Evolutionary conservation across 2,113 vertebrate genomes (phyloP).

Genomic region (Rhynchomys soricoides): DNA sequence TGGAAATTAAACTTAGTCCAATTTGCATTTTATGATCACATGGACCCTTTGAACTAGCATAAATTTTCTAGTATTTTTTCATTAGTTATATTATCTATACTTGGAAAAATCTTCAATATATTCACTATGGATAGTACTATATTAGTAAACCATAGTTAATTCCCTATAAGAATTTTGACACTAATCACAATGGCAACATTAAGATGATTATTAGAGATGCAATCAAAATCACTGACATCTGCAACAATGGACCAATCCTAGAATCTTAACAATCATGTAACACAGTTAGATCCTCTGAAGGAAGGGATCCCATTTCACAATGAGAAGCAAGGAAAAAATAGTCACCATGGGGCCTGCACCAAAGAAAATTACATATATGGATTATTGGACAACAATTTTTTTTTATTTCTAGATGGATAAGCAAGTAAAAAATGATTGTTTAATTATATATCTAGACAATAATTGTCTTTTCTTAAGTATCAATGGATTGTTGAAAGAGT

Average conservation of each 20-base stretch:
- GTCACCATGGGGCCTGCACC: not conserved
- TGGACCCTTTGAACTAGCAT: not conserved
- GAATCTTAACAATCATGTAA: not conserved
- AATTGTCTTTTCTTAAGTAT: too few species aligned
- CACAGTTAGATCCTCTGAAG: not conserved
- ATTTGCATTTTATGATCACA: not conserved
- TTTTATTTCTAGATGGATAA: not conserved
- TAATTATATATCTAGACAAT: too few species aligned
- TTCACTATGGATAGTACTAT: not conserved
- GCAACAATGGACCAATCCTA: not conserved
- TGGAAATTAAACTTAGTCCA: not conserved
- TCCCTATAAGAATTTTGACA: not conserved
- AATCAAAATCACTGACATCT: not conserved
- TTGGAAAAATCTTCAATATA: not conserved
- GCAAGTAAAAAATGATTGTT: not conserved
- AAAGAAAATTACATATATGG: not conserved
- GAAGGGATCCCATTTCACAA: not conserved
- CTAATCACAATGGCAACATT: not conserved
- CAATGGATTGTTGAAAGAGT: not conserved
- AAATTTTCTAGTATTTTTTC: not conserved
- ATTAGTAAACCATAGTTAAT: not conserved
- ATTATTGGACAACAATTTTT: too few species aligned
- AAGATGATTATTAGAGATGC: not conserved
- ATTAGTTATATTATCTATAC: not conserved
- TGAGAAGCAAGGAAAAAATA: not conserved